phyloP scores from a whole-genome alignment of 2,113 vertebrate species.

The Datnioides undecimradiatus region DNA sequence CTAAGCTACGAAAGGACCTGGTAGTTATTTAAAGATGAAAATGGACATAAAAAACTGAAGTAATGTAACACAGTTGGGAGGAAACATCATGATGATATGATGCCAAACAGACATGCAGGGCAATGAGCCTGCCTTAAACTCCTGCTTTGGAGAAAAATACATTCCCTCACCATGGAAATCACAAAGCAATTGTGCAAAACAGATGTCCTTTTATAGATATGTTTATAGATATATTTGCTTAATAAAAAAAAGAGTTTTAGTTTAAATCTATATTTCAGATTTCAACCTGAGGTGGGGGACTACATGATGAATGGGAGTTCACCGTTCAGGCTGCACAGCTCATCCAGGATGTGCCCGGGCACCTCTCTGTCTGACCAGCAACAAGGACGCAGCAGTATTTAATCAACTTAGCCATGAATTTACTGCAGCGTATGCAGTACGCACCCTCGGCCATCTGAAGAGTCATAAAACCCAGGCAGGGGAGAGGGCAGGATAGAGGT shows the following conservation, averaged over 20 bases:
- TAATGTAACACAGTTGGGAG: no score
- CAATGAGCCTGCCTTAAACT: no score
- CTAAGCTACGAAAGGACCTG: no score
- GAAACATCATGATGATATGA: no score
- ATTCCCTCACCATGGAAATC: no score
- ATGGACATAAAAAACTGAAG: no score
- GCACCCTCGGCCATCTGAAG: constrained; percentile 39
- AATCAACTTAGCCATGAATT: constrained; percentile 66
- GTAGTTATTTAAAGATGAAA: no score
- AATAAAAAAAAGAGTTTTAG: no score
- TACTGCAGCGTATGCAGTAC: constrained; percentile 60
- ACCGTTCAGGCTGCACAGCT: neutral
- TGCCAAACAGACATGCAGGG: no score
- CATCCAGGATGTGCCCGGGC: constrained; percentile 32
- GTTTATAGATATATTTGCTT: no score
- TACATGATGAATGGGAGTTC: neutral
- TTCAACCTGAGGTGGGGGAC: neutral
- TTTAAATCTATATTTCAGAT: neutral
- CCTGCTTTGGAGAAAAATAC: no score
- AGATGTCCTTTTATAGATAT: no score
- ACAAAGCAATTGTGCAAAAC: neutral
- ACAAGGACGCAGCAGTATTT: constrained; percentile 60
- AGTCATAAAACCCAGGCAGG: constrained; percentile 43
- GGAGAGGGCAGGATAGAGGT: constrained; percentile 28
- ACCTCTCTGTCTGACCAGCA: constrained; percentile 57